These are phyloP conservation scores for Chloropsis cyanopogon DNA, from an alignment of 2,113 vertebrate genomes.

Conservation along the genomic window DNA sequence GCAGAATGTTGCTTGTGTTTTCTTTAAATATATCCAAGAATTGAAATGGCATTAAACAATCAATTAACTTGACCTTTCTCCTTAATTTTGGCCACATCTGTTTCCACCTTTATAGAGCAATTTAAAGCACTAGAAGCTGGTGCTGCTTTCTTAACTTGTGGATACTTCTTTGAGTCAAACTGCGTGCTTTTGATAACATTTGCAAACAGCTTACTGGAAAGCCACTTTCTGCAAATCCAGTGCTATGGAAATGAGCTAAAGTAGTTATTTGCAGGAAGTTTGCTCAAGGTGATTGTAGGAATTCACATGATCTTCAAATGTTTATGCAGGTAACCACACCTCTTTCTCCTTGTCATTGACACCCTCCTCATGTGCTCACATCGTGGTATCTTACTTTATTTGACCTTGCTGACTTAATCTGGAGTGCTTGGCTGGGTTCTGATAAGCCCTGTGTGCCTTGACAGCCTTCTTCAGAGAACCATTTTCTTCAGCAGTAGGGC, in stretches of 20 bases:
- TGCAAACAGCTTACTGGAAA: not conserved
- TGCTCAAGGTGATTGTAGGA: not conserved
- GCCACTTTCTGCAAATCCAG: not conserved
- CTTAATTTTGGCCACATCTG: not conserved
- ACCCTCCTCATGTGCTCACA: not conserved
- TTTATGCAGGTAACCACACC: not conserved
- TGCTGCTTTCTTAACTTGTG: not conserved
- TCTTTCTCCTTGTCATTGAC: not conserved
- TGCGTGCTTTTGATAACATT: not conserved
- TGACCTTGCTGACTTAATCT: not conserved
- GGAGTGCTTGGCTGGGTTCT: not conserved
- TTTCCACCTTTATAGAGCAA: not conserved
- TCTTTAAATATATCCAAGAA: not conserved
- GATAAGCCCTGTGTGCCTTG: not conserved
- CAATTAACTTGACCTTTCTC: not conserved
- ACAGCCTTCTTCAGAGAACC: not conserved
- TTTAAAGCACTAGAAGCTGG: not conserved
- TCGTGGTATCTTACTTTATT: not conserved
- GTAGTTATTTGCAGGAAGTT: not conserved
- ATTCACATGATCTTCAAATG: not conserved
- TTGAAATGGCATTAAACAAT: not conserved
- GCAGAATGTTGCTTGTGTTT: not conserved
- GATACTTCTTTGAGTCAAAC: not conserved
- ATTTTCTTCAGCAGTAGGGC: accelerated
- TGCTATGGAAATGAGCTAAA: not conserved